Evolutionary conservation across 2,888 invertebrate species (phyloP).

Genomic region (Tiliacea citrago): DNA sequence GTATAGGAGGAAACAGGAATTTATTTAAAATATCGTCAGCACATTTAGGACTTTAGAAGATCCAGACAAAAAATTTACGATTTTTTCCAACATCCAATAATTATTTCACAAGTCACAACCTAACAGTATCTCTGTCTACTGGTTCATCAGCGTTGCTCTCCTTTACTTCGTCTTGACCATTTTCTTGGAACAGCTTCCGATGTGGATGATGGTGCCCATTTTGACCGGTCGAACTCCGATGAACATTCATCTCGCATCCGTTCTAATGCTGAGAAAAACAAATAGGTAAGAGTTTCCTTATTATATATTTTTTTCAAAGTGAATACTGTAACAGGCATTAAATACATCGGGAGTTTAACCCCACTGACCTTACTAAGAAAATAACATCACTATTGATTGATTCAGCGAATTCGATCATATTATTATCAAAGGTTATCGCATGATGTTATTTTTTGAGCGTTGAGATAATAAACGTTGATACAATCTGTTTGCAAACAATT

Average conservation of each 20-base stretch:
- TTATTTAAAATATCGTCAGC: background rate
- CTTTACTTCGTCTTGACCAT: slow-evolving; percentile 60
- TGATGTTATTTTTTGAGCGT: slow-evolving; percentile 47
- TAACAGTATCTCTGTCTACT: slow-evolving; percentile 74
- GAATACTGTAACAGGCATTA: background rate
- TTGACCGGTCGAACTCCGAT: slow-evolving; percentile 51
- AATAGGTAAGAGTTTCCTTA: background rate
- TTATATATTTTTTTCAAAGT: background rate
- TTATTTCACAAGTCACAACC: slow-evolving; percentile 71
- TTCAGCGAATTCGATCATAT: slow-evolving; percentile 32
- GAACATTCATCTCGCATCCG: slow-evolving; percentile 69
- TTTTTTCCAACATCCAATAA: slow-evolving; percentile 11
- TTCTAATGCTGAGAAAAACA: slow-evolving; percentile 66
- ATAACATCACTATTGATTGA: slow-evolving; percentile 19
- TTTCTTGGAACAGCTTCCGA: slow-evolving; percentile 75
- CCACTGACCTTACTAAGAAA: background rate
- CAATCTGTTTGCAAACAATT: slow-evolving; percentile 69
- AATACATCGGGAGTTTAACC: slow-evolving; percentile 5
- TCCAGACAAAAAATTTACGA: background rate
- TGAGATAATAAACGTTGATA: slow-evolving; percentile 53
- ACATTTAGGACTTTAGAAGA: background rate
- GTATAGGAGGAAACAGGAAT: slow-evolving; percentile 12
- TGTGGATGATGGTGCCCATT: slow-evolving; percentile 74
- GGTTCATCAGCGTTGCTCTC: slow-evolving; percentile 54
- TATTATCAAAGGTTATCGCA: slow-evolving; percentile 55